Evolutionary conservation across 2,888 invertebrate species (phyloP), one percentile per base, ranked within the genome.

Genomic region (Loripinus fragilis): DNA sequence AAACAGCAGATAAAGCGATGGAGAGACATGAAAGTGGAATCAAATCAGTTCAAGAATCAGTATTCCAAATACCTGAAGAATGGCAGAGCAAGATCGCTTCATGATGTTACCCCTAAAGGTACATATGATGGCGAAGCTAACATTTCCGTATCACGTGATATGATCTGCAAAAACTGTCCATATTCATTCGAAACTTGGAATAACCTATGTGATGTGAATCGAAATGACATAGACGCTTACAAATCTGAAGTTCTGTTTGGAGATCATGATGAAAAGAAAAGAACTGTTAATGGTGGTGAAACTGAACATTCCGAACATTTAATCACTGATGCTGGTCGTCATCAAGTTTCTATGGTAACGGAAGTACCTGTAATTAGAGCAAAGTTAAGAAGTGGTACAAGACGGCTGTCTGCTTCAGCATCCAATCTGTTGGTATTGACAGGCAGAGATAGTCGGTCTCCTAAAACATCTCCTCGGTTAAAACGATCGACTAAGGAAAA

Each of bases 151-250:
- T 33, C 60, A 33, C 30, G 60, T 8, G 78, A 71, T 41, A 48
- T 81, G 30, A 66, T 81, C 1, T 78, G 78, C 41, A 78, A 76
- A 45, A 66, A 75, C 28, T 78, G 72, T 8, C 78, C 81, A 0
- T 78, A 74, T 25, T 78, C 81, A 0, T 45, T 76, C 0, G 74
- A 81, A n/a, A 73, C 76, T 3, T 81, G 81, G 81, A 66, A 70
- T 42, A 74, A 75, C 41, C 33, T 81, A 20, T 71, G 70, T 28
- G 74, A 81, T 35, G 71, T 81, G 5, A 41, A 45, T 23, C 38
- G 69, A 20, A 42, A 48, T 12, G 66, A 67, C 7, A 64, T 81
- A 1, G 81, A 81, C 64, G 52, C 75, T 25, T 81, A 81, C 30
- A 81, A 68, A 45, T 60, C 74, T 2, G 81, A 78, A 60, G 33